Base-by-base conservation (phyloP, 2,888 invertebrate genomes). In the Neelides folsomi region DNA sequence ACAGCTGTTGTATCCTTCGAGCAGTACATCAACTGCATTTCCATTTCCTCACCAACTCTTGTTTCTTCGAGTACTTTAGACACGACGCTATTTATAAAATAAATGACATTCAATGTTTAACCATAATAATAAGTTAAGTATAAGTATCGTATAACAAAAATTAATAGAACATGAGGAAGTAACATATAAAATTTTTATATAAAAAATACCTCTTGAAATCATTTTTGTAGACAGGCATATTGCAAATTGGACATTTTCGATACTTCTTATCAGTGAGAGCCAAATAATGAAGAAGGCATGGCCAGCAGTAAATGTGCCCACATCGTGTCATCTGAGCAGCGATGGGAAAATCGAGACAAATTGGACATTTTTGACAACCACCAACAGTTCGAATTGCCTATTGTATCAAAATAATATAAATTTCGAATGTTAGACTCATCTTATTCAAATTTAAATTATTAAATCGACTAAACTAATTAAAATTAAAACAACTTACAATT, bases 271-370 rank as follows among this genome's bases (percentile, higher is more conserved):
- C 93, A 48, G 85, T 83, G 2, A 92, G 74, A 1, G 86, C 82
- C 40, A 90, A 76, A 69, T 94, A 94, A 71, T 94, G 94, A 45
- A 97, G 76, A 64, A 92, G 80, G 68, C 95, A 97, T 0, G 92
- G 79, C 92, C 90, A 95, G 71, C 95, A 97, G 71, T 86, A 94
- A 57, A 90, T 83, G 69, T 97, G 95, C 9, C 95, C 94, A 70
- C 95, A 97, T 40, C 83, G 79, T 0, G 92, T 93, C 68, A 93
- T 86, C 71, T 93, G 89, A 1, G 85, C 92, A 49, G 90, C 87
- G 49, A 80, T 77, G 3, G 93, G 92, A 36, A 81, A 74, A 66
- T 84, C 83, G 59, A 95, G 76, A 71, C 95, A 97, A 67, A 97
- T 94, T 0, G 95, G 95, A 69, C 95, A 95, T 39, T 79, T 79